Percentiles rank a stretch among this genome's conserved stretches.
Conservation (phyloP, 2,888 invertebrate genomes). For the Spodoptera picta region DNA sequence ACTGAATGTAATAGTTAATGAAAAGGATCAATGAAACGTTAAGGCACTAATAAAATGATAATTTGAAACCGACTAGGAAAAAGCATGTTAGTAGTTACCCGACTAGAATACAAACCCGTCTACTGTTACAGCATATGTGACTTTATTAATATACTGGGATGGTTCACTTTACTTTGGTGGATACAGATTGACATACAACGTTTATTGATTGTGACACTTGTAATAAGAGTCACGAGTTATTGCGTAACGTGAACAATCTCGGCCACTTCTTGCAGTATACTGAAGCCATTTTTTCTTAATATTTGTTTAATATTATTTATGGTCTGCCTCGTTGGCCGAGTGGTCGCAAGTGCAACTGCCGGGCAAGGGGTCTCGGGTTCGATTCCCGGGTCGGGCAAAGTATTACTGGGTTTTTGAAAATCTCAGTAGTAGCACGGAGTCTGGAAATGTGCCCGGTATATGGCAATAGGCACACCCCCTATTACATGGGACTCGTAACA, state of each 20-base stretch:
- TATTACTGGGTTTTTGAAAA: too few relatives aligned
- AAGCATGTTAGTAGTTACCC: conserved; percentile 74
- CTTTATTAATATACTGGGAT: conserved; percentile 60
- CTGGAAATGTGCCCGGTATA: too few relatives aligned
- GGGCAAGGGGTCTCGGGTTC: too few relatives aligned
- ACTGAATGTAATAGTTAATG: conserved; percentile 42
- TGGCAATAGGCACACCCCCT: too few relatives aligned
- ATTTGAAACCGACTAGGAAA: conserved; percentile 73
- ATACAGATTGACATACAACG: conserved; percentile 68
- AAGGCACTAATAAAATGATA: conserved; percentile 63
- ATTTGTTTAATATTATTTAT: conserved; percentile 24
- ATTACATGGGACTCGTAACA: too few relatives aligned
- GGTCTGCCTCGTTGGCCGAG: too few relatives aligned
- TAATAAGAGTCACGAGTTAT: conserved; percentile 87
- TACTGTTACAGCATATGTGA: conserved; percentile 50
- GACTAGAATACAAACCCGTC: conserved; percentile 61
- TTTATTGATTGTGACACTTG: conserved; percentile 70
- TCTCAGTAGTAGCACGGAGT: too few relatives aligned
- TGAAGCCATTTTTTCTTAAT: conserved; percentile 63
- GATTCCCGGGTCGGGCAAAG: too few relatives aligned
- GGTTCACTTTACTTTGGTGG: conserved; percentile 63
- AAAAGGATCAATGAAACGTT: conserved; percentile 60
- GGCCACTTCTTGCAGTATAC: conserved; percentile 73
- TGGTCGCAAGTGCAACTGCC: too few relatives aligned
- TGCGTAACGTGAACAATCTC: conserved; percentile 83